Conservation (phyloP, 2,888 invertebrate genomes). For the Hemithea aestivaria region DNA sequence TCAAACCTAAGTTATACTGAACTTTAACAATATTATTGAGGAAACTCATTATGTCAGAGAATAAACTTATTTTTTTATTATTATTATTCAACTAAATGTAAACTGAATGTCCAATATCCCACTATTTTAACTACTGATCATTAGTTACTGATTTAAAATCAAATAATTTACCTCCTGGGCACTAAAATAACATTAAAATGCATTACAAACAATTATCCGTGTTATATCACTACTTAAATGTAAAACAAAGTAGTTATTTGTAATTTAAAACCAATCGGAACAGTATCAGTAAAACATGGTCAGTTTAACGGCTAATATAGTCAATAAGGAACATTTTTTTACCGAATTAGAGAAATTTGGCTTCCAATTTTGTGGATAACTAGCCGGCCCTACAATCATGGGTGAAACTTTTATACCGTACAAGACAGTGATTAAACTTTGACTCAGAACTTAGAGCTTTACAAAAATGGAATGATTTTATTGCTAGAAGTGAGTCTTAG, state of each 20-base stretch:
- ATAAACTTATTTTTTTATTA: too few relatives aligned
- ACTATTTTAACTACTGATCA: too few relatives aligned
- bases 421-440: conserved; percentile 2
- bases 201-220: conserved; percentile 3
- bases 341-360: conserved; percentile 34
- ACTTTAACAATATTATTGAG: too few relatives aligned
- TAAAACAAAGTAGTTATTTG: conserved; percentile 21
- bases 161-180: not conserved
- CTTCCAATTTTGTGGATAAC: conserved; percentile 40
- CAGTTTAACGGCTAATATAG: conserved; percentile 21
- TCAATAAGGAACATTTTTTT: conserved; percentile 30
- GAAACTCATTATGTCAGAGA: too few relatives aligned
- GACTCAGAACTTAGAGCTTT: too few relatives aligned
- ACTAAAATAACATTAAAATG: conserved; percentile 7
- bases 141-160: not conserved
- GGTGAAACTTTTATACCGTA: conserved; percentile 6
- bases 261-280: conserved; percentile 27
- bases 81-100: too few relatives aligned
- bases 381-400: conserved; percentile 36
- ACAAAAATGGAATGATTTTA: too few relatives aligned
- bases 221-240: conserved; percentile 15
- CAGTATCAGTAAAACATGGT: conserved; percentile 19
- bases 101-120: too few relatives aligned
- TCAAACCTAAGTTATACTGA: too few relatives aligned
- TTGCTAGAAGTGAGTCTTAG: too few relatives aligned